Percentiles rank a stretch among this genome's conserved stretches.
Evolutionary conservation across 2,797 vertebrate species (phyloP).

Genomic region (Rallus crepitans): DNA sequence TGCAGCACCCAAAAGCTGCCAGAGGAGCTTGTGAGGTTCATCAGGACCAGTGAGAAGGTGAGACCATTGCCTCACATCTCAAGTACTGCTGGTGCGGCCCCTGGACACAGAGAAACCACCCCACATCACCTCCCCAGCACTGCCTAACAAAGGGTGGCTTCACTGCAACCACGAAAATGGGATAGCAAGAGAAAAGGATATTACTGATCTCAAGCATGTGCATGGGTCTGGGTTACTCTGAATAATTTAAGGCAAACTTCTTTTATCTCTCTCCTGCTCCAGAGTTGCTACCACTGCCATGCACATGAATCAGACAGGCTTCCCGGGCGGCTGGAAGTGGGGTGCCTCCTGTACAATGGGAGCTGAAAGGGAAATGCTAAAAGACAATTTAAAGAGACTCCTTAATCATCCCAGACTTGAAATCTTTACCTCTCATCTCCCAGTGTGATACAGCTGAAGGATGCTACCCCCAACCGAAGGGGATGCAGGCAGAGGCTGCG

Average conservation of each 20-base stretch:
- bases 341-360: not conserved
- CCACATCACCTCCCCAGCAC: not conserved
- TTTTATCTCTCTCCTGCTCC: slow-evolving; percentile 32
- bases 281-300: not conserved
- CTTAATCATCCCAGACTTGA: slow-evolving; percentile 7
- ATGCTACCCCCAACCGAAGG: not conserved
- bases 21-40: not conserved
- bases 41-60: not conserved
- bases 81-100: not conserved
- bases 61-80: fast-evolving
- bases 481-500: not conserved
- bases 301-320: slow-evolving; percentile 9
- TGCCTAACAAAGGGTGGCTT: not conserved
- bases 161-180: fast-evolving
- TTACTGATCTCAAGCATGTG: not conserved
- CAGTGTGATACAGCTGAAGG: not conserved
- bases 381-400: slow-evolving; percentile 31
- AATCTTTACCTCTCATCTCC: not conserved
- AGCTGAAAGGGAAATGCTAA: not conserved
- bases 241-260: slow-evolving; percentile 31
- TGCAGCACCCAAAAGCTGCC: not conserved
- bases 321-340: not conserved
- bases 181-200: not conserved
- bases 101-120: not conserved
- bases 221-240: not conserved